A percentile compares a stretch with the other conserved stretches of the same genome.
Conservation (phyloP, 1,140 invertebrate species). For the Drosophila nannoptera region DNA sequence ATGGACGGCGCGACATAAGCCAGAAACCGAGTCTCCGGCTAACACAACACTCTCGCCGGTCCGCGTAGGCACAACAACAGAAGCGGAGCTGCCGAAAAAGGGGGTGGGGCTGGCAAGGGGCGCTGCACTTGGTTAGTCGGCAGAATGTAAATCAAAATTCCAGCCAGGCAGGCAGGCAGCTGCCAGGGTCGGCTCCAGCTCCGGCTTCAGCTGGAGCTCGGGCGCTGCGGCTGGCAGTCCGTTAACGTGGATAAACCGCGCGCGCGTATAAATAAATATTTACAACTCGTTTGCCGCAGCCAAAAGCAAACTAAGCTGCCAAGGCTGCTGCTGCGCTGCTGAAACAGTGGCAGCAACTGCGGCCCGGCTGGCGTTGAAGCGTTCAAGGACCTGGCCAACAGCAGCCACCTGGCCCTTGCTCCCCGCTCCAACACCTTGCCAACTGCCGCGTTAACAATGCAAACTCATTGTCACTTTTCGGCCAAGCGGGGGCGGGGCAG, state of each 20-base stretch:
- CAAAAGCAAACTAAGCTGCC: constrained; percentile 59
- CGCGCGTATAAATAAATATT: constrained; percentile 76
- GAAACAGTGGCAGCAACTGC: constrained; percentile 15
- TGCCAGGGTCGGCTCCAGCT: background rate
- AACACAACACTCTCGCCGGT: constrained; percentile 1
- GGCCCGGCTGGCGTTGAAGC: constrained; percentile 54
- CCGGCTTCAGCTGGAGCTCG: constrained; percentile 16
- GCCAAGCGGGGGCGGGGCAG: background rate
- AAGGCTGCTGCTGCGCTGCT: constrained; percentile 22
- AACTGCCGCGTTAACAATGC: constrained; percentile 64
- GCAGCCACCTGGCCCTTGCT: constrained; percentile 28
- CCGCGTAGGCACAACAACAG: constrained; percentile 31
- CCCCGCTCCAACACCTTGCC: constrained; percentile 64
- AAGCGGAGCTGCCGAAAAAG: background rate
- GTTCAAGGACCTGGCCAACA: constrained; percentile 58
- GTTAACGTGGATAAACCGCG: constrained; percentile 69
- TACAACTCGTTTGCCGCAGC: constrained; percentile 77
- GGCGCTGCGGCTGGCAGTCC: constrained; percentile 44
- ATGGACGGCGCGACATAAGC: constrained; percentile 33
- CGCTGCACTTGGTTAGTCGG: constrained; percentile 58
- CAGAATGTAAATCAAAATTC: constrained; percentile 74
- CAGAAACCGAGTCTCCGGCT: constrained; percentile 15
- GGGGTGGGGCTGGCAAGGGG: constrained; percentile 16
- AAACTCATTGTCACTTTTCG: constrained; percentile 72
- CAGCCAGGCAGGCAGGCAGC: constrained; percentile 40